A percentile compares a stretch with the other conserved stretches of the same genome.
phyloP scores from a whole-genome alignment of 2,113 vertebrate genomes.

The Gasterosteus nipponicus region DNA sequence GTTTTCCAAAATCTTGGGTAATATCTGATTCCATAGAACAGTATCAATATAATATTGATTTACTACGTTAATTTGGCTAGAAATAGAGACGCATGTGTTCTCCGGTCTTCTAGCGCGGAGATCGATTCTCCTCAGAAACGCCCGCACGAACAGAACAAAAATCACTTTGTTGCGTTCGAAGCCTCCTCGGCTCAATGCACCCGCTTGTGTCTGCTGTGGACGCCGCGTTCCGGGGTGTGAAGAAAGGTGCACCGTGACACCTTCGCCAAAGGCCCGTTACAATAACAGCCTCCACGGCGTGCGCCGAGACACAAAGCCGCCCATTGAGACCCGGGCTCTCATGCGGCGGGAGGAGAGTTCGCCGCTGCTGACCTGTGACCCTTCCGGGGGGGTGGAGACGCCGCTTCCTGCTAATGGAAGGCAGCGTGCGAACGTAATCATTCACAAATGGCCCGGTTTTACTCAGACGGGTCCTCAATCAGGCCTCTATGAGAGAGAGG shows the following conservation, averaged over 20 bases:
- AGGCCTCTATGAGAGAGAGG: slow-evolving; percentile 28
- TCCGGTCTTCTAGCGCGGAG: background rate
- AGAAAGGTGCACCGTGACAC: slow-evolving; percentile 60
- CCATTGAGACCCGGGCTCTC: slow-evolving; percentile 70
- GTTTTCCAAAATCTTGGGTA: background rate
- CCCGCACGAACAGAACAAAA: slow-evolving; percentile 11
- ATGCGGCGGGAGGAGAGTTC: slow-evolving; percentile 56
- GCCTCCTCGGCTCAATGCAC: background rate
- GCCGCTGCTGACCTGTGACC: slow-evolving; percentile 64
- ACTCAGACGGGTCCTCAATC: slow-evolving; percentile 33
- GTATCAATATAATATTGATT: background rate
- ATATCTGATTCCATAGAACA: background rate
- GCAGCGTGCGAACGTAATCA: slow-evolving; percentile 50
- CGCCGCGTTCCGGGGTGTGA: too few relatives aligned
- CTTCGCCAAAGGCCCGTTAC: slow-evolving; percentile 57
- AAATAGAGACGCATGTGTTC: background rate
- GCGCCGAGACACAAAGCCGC: slow-evolving; percentile 60
- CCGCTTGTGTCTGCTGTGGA: too few relatives aligned
- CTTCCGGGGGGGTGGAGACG: slow-evolving; percentile 60
- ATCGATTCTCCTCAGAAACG: slow-evolving; percentile 14
- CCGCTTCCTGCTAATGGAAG: slow-evolving; percentile 65
- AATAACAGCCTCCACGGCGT: slow-evolving; percentile 71
- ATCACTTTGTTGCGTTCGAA: slow-evolving; percentile 26
- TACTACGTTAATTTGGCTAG: too few relatives aligned
- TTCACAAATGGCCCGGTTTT: slow-evolving; percentile 41